Evolutionary conservation across 2,113 vertebrate genomes (phyloP).

Genomic region (Heterotilapia buettikoferi): DNA sequence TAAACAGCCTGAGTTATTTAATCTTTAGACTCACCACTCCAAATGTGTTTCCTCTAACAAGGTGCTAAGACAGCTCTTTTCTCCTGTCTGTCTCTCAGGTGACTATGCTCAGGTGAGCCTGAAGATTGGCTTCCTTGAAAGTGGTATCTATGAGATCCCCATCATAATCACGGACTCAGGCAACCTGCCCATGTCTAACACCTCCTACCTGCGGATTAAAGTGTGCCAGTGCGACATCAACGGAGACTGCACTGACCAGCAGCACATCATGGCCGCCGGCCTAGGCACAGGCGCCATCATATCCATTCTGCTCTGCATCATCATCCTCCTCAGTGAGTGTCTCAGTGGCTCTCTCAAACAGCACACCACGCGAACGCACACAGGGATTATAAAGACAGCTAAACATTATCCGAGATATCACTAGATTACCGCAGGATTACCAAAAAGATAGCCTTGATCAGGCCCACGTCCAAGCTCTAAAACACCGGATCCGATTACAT

Average conservation of each 20-base stretch:
- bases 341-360: not conserved
- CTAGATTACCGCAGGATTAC: constrained; percentile 63
- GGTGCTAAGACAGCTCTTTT: not conserved
- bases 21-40: not conserved
- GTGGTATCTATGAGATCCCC: constrained; percentile 89
- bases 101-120: constrained; percentile 90
- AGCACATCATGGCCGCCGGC: constrained; percentile 87
- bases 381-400: constrained; percentile 47
- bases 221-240: constrained; percentile 94
- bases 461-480: constrained; percentile 23
- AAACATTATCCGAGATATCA: constrained; percentile 34
- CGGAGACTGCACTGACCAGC: constrained; percentile 90
- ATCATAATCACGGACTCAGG: constrained; percentile 96
- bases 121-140: constrained; percentile 88
- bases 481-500: constrained; percentile 48
- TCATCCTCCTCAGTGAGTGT: constrained; percentile 95
- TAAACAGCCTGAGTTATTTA: not conserved
- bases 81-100: constrained; percentile 63
- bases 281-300: constrained; percentile 94
- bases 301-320: constrained; percentile 94
- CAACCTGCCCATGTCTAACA: constrained; percentile 90
- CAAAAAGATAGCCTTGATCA: constrained; percentile 40
- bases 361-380: not conserved
- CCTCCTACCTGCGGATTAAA: constrained; percentile 89
- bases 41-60: not conserved